Evolutionary conservation across 2,113 vertebrate genomes (phyloP).

Genomic region (Puntigrus tetrazona): DNA sequence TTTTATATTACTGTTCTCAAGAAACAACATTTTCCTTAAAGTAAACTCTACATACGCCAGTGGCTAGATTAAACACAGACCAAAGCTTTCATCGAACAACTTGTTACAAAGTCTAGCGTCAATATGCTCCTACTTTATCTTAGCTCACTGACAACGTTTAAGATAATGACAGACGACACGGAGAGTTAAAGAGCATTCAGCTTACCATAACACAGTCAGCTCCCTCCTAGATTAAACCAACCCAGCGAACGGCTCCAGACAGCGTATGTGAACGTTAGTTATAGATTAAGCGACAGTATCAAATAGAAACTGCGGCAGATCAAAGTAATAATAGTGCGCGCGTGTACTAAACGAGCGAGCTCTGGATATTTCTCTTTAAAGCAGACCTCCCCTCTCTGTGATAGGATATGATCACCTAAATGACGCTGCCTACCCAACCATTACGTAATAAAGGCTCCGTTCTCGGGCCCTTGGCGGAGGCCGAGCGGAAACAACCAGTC

Average conservation of each 20-base stretch:
- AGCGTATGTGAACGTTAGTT: neutral
- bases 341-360: neutral
- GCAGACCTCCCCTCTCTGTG: constrained; percentile 38
- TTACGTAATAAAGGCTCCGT: constrained; percentile 55
- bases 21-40: neutral
- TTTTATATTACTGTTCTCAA: neutral
- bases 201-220: constrained; percentile 40
- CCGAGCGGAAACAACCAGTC: constrained; percentile 31
- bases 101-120: neutral
- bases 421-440: constrained; percentile 6
- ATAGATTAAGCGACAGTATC: neutral
- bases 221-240: neutral
- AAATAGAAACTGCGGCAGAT: neutral
- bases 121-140: neutral
- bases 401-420: constrained; percentile 15
- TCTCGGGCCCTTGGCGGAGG: neutral
- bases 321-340: constrained; percentile 35
- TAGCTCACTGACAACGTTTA: constrained; percentile 28
- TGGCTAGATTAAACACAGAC: neutral
- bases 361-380: constrained; percentile 3
- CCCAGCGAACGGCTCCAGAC: neutral
- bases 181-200: constrained; percentile 21
- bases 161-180: constrained; percentile 15
- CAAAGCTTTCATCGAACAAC: neutral
- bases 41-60: neutral